Conservation (phyloP, 1,140 invertebrate genomes). For the Phortica variegata region DNA sequence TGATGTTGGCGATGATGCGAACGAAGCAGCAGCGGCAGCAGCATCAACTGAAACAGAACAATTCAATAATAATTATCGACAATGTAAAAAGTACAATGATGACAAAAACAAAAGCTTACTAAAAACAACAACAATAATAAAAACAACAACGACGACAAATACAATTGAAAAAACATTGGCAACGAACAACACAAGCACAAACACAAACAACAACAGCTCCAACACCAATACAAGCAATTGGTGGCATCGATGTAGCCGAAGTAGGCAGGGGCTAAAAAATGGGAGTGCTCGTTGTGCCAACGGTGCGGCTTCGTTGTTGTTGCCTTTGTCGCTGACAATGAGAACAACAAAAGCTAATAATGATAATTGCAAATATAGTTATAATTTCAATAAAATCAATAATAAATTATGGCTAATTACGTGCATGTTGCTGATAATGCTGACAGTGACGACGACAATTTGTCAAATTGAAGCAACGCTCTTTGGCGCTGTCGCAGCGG, state of each 20-base stretch:
- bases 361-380: conserved; percentile 49
- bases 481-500: conserved; percentile 22
- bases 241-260: no score
- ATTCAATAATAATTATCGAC: conserved; percentile 20
- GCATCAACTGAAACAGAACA: conserved; percentile 10
- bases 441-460: conserved; percentile 52
- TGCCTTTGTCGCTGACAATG: conserved; percentile 2
- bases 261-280: no score
- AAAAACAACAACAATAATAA: conserved; percentile 4
- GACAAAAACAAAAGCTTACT: background rate
- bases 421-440: conserved; percentile 49
- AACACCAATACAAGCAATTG: conserved; percentile 27
- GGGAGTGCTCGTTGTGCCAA: no score
- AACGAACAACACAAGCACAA: no score
- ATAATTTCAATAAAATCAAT: conserved; percentile 55
- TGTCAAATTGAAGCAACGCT: conserved; percentile 37
- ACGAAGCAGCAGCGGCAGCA: conserved; percentile 4
- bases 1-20: conserved; percentile 10
- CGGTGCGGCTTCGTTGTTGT: no score
- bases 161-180: no score
- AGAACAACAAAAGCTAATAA: conserved; percentile 18
- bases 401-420: conserved; percentile 55
- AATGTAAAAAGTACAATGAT: conserved; percentile 7
- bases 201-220: conserved; percentile 41
- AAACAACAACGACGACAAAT: conserved; percentile 24